phyloP scores from a whole-genome alignment of 2,113 vertebrate genomes.

The Deroptyus accipitrinus region DNA sequence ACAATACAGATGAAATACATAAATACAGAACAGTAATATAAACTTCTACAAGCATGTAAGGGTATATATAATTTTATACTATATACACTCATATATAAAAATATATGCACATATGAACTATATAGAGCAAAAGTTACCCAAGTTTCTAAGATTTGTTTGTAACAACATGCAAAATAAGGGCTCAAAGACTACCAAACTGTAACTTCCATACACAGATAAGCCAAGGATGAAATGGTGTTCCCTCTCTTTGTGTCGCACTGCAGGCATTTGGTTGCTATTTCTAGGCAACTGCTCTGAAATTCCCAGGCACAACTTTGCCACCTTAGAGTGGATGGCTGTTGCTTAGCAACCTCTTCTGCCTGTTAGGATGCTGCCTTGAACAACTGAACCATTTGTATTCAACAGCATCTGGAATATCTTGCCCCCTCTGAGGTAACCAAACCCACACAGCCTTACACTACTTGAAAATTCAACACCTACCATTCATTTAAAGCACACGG shows the following conservation, averaged over 20 bases:
- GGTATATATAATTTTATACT: neutral
- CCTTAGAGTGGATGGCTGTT: constrained; percentile 3
- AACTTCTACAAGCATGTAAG: neutral
- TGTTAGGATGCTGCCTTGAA: neutral
- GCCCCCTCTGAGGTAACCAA: neutral
- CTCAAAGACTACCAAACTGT: neutral
- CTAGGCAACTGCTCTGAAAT: constrained; percentile 60
- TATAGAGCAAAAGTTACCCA: neutral
- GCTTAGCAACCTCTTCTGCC: constrained; percentile 44
- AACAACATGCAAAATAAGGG: neutral
- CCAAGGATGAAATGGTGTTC: neutral
- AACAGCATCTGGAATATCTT: neutral
- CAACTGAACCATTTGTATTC: neutral
- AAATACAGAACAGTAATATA: neutral
- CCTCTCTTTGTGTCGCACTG: constrained; percentile 14
- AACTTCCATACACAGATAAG: neutral
- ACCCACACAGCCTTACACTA: neutral
- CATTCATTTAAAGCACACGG: neutral
- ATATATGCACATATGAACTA: neutral
- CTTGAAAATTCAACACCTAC: neutral
- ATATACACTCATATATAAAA: neutral
- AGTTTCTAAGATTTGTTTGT: neutral
- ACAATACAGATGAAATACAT: neutral
- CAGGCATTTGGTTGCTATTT: constrained; percentile 51
- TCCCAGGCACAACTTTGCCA: constrained; percentile 59